Percentiles rank a stretch among this genome's conserved stretches.
Evolutionary conservation across 2,888 invertebrate species (phyloP).

Genomic region (Pandemis heparana): DNA sequence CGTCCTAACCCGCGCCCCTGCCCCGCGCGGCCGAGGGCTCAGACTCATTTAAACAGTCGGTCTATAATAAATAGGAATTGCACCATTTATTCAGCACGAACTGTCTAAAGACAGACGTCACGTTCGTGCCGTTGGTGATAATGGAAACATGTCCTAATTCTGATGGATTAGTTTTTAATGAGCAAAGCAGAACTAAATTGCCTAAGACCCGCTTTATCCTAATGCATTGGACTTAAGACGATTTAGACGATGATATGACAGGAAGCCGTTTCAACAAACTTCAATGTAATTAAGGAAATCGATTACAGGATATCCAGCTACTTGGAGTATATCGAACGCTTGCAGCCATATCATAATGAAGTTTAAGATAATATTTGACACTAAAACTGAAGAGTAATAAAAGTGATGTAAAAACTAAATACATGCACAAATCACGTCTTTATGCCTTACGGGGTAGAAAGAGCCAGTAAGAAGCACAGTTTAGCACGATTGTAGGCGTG

Average conservation of each 20-base stretch:
- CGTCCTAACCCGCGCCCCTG: no score
- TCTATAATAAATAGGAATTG: no score
- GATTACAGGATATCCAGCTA: slow-evolving; percentile 18
- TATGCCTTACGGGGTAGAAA: no score
- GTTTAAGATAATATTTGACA: neutral
- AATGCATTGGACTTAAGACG: slow-evolving; percentile 34
- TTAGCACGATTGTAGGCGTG: no score
- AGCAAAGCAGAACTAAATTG: slow-evolving; percentile 39
- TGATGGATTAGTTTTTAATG: slow-evolving; percentile 44
- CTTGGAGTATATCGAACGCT: neutral
- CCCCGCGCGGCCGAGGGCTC: no score
- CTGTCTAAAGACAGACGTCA: no score
- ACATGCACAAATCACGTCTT: no score
- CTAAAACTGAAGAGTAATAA: neutral
- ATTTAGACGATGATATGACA: slow-evolving; percentile 35
- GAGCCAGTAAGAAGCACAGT: no score
- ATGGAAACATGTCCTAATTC: slow-evolving; percentile 27
- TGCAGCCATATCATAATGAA: neutral
- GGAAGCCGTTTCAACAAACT: slow-evolving; percentile 29
- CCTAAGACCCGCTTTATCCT: slow-evolving; percentile 34
- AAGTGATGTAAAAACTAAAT: no score
- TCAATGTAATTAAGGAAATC: slow-evolving; percentile 26
- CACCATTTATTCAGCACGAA: no score
- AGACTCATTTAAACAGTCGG: no score
- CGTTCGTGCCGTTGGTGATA: neutral